Conservation (phyloP, 2,888 invertebrate species). For the Drosophila nigritarsus region DNA sequence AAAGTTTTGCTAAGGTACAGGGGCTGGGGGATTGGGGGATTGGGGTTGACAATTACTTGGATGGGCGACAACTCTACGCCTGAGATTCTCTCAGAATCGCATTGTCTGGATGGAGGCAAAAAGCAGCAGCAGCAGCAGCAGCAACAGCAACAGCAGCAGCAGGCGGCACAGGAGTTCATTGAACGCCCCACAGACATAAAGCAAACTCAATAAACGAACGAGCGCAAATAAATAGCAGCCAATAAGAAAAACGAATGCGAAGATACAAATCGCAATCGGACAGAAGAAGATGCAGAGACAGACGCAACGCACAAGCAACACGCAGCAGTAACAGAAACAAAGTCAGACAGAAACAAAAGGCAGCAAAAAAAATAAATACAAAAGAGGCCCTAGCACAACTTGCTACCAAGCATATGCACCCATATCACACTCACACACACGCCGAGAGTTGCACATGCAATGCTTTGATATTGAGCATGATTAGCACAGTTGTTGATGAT, state of each 20-base stretch:
- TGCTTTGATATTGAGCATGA: slow-evolving; percentile 30
- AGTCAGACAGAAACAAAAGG: slow-evolving; percentile 43
- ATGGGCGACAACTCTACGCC: slow-evolving; percentile 41
- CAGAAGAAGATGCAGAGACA: slow-evolving; percentile 46
- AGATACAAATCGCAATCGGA: slow-evolving; percentile 75
- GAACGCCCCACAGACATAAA: slow-evolving; percentile 68
- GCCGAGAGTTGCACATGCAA: not conserved
- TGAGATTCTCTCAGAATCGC: slow-evolving; percentile 30
- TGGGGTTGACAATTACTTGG: slow-evolving; percentile 41
- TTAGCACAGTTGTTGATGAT: slow-evolving; percentile 46
- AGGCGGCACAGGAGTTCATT: slow-evolving; percentile 61
- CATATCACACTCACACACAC: not conserved
- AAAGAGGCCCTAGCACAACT: slow-evolving; percentile 10
- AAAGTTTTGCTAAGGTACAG: slow-evolving; percentile 26
- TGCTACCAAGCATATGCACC: slow-evolving; percentile 20
- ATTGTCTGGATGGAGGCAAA: slow-evolving; percentile 35
- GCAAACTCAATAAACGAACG: slow-evolving; percentile 79
- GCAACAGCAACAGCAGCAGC: slow-evolving; percentile 5
- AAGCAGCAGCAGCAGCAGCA: slow-evolving; percentile 21
- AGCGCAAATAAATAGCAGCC: slow-evolving; percentile 77
- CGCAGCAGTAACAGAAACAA: slow-evolving; percentile 24
- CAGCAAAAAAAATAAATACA: slow-evolving; percentile 1
- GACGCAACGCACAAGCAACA: slow-evolving; percentile 18
- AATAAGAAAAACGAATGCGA: slow-evolving; percentile 73
- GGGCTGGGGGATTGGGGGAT: not conserved